Conservation (phyloP, 2,113 vertebrate species). For the Collichthys lucidus region DNA sequence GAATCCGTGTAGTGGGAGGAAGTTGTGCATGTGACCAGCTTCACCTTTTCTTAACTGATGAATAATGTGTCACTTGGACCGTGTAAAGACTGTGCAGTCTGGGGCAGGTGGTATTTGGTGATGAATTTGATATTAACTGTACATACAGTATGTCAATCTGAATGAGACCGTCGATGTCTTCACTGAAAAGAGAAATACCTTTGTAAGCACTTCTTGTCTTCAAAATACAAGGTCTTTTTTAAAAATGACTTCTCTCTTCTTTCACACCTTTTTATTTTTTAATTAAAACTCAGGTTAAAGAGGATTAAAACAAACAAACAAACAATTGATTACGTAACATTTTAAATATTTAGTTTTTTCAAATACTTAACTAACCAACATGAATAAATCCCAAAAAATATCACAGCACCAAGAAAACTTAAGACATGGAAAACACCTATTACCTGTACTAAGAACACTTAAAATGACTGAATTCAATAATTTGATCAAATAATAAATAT, state of each 20-base stretch:
- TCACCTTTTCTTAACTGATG: constrained; percentile 87
- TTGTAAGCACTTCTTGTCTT: constrained; percentile 94
- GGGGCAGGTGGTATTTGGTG: constrained; percentile 53
- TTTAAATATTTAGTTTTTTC: constrained; percentile 5
- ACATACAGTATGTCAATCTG: constrained; percentile 82
- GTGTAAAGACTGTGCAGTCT: constrained; percentile 67
- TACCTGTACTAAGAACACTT: constrained; percentile 6
- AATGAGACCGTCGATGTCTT: constrained; percentile 84
- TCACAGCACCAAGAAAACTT: constrained; percentile 5
- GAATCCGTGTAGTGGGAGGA: constrained; percentile 79
- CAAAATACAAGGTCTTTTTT: constrained; percentile 90
- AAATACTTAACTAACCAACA: constrained; percentile 30
- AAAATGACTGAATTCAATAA: neutral
- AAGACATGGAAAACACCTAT: neutral
- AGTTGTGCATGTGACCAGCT: constrained; percentile 90
- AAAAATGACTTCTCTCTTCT: constrained; percentile 78
- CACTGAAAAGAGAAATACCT: constrained; percentile 85
- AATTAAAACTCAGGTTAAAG: constrained; percentile 10
- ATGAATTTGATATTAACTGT: constrained; percentile 85
- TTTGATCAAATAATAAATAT: constrained; percentile 7
- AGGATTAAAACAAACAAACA: too few species aligned
- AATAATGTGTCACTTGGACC: constrained; percentile 80
- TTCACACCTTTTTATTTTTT: constrained; percentile 54
- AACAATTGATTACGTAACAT: constrained; percentile 1
- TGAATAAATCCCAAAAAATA: constrained; percentile 41